These are phyloP conservation scores for Tenebrio molitor DNA, from an alignment of 1,140 invertebrate species.

Conservation along the genomic window DNA sequence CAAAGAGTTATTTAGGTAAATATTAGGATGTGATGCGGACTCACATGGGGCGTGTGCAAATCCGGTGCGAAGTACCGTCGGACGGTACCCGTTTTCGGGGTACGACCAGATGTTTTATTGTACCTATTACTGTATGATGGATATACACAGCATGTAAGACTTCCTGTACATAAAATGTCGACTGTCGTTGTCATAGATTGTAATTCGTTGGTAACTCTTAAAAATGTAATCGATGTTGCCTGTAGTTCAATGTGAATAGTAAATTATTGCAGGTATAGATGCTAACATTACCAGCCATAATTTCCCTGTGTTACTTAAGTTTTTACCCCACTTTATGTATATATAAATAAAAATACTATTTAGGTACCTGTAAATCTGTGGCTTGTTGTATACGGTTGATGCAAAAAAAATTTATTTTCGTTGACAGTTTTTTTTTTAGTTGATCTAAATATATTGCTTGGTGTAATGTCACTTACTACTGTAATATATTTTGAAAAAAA, in stretches of 20 bases:
- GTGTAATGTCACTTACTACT: constrained; percentile 60
- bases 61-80: constrained; percentile 60
- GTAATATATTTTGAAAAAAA: constrained; percentile 62
- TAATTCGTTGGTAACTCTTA: constrained; percentile 64
- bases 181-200: constrained; percentile 64
- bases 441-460: constrained; percentile 56
- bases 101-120: constrained; percentile 40
- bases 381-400: constrained; percentile 63
- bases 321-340: constrained; percentile 49
- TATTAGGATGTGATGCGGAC: constrained; percentile 48
- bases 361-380: constrained; percentile 65
- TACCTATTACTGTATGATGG: constrained; percentile 51
- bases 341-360: constrained; percentile 53
- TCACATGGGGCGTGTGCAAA: constrained; percentile 62
- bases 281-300: constrained; percentile 58
- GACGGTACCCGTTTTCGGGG: constrained; percentile 20
- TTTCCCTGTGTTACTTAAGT: constrained; percentile 55
- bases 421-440: constrained; percentile 51
- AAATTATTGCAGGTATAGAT: constrained; percentile 64
- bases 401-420: constrained; percentile 54
- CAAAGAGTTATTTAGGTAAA: constrained; percentile 61
- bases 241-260: constrained; percentile 67
- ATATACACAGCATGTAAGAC: constrained; percentile 53
- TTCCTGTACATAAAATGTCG: constrained; percentile 62
- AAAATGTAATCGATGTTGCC: constrained; percentile 66